Evolutionary conservation across 2,797 vertebrate species (phyloP).

Genomic region (Poecilia picta): DNA sequence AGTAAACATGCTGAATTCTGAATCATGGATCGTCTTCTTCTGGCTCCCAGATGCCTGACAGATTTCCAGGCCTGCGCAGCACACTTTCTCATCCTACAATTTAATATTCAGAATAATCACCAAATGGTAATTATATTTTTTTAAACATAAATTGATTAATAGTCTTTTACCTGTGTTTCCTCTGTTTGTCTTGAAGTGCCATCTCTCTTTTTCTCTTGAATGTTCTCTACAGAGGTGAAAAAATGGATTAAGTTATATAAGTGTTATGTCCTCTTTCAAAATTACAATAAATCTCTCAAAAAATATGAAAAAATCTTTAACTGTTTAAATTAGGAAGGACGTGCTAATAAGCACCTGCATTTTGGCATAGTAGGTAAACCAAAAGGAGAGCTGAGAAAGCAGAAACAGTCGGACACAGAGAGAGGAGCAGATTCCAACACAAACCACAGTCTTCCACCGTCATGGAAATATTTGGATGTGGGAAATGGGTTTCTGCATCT

Average conservation of each 20-base stretch:
- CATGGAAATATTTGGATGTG: too few species aligned
- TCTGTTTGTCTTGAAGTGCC: neutral
- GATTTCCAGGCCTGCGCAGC: slow-evolving; percentile 49
- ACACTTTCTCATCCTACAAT: slow-evolving; percentile 51
- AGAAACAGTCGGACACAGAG: slow-evolving; percentile 40
- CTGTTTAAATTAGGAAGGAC: neutral
- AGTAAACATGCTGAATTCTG: slow-evolving; percentile 37
- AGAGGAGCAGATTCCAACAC: slow-evolving; percentile 33
- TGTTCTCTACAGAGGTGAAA: neutral
- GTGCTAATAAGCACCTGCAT: neutral
- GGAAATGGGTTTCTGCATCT: neutral
- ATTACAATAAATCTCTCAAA: too few species aligned
- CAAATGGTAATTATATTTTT: neutral
- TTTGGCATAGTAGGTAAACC: neutral
- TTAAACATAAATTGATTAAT: neutral
- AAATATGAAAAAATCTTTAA: too few species aligned
- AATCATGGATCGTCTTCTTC: slow-evolving; percentile 18
- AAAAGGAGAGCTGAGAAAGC: neutral
- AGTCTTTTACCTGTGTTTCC: slow-evolving; percentile 2
- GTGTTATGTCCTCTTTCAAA: too few species aligned
- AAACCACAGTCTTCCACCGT: neutral
- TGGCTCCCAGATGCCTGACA: slow-evolving; percentile 12
- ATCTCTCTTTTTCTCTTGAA: neutral
- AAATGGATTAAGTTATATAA: neutral
- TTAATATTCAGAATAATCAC: neutral